Evolutionary conservation across 2,888 invertebrate genomes (phyloP).

Genomic region (Priocnemis perturbator): DNA sequence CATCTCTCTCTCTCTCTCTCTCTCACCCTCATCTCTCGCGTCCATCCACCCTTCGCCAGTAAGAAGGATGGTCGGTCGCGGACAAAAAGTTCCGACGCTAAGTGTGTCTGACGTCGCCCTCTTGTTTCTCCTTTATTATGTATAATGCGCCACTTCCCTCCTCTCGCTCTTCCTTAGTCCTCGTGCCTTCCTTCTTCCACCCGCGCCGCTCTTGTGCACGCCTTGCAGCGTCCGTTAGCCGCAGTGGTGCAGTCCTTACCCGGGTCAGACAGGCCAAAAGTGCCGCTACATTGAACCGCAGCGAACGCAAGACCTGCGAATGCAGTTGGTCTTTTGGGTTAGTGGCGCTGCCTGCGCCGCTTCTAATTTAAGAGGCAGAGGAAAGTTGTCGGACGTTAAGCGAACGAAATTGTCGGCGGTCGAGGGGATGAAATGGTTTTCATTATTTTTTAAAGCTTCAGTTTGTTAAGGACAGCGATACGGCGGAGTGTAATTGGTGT

Average conservation of each 20-base stretch:
- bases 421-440: too few species aligned
- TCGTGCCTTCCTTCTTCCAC: not conserved
- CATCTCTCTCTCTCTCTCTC: not conserved
- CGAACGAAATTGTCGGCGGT: too few species aligned
- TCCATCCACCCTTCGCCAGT: conserved; percentile 5
- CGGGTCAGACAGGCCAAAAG: conserved; percentile 37
- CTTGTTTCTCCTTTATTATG: conserved; percentile 55
- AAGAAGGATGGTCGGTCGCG: conserved; percentile 46
- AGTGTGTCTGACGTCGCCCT: conserved; percentile 57
- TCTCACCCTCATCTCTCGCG: not conserved
- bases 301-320: not conserved
- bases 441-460: too few species aligned
- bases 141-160: conserved; percentile 51
- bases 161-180: conserved; percentile 4
- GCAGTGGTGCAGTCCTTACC: conserved; percentile 31
- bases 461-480: too few species aligned
- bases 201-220: not conserved
- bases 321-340: too few species aligned
- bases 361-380: too few species aligned
- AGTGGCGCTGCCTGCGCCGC: too few species aligned
- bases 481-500: too few species aligned
- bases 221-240: conserved; percentile 2
- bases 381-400: too few species aligned
- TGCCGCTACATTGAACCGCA: conserved; percentile 2
- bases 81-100: conserved; percentile 52